Base-by-base conservation (phyloP, 2,888 invertebrate genomes). In the Cryptocheilus praepositus region DNA sequence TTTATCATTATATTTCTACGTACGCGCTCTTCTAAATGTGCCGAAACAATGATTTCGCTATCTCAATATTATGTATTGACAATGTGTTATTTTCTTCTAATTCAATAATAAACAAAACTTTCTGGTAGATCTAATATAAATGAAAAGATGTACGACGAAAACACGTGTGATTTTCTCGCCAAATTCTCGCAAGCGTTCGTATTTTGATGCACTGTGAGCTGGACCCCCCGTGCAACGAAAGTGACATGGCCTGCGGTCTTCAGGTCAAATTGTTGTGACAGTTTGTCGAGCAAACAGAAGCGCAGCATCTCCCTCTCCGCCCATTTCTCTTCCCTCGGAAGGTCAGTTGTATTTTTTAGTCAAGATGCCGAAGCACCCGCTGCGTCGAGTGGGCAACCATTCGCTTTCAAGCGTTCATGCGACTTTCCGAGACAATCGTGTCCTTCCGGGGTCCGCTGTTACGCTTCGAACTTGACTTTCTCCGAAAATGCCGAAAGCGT, bases 241-340 rank as follows among this genome's bases (percentile, higher is more conserved):
- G 18, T 49, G 49, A 49, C 16, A 49, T 16, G 46, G 16, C n/a
- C 3, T 2, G 49, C 49, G 49, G 36, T 73, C 67, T 72, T 54
- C 53, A 64, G 73, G 76, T 77, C 77, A 78, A 82, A 73, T 82
- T 86, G 86, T 86, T 86, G 85, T 86, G 86, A 86, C 86, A 86
- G 84, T 87, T 86, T 76, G 73, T 77, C 79, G 77, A 71, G 71
- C 83, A 84, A 85, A 85, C 80, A 85, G 83, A 83, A 80, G 79
- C 77, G 44, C 66, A 13, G 16, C 59, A 5, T 28, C 70, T 59
- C 22, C 61, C 28, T 45, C 16, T 7, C 25, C 43, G 44, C n/a
- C 51, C 36, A 19, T 28, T 21, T 15, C 21, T 49, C 46, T 55
- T 13, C 15, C 18, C 49, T 8, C 76, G 69, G 76, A 70, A 77